Evolutionary conservation across 1,140 invertebrate species (phyloP).

Genomic region (Apolygus lucorum): DNA sequence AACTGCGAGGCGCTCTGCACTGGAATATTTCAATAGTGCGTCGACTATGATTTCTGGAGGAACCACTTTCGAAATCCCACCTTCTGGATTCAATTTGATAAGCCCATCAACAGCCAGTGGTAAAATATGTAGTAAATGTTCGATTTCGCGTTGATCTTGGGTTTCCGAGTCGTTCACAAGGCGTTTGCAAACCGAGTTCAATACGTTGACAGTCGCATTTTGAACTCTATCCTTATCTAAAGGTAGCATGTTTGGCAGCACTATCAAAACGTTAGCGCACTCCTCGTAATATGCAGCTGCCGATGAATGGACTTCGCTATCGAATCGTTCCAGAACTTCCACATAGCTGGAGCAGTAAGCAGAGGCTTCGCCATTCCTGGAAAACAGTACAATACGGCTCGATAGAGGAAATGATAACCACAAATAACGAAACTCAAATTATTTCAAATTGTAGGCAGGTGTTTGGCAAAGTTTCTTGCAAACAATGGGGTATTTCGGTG

Average conservation of each 20-base stretch:
- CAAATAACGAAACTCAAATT: too few species aligned
- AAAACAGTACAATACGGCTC: too few species aligned
- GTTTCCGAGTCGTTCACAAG: neutral
- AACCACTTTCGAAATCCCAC: constrained; percentile 6
- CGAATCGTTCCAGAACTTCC: too few species aligned
- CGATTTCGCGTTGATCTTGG: neutral
- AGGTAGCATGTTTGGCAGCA: constrained; percentile 25
- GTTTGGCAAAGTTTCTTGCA: too few species aligned
- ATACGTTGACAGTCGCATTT: neutral
- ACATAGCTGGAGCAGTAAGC: too few species aligned
- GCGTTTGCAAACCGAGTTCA: neutral
- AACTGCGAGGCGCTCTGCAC: neutral
- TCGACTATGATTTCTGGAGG: constrained; percentile 18
- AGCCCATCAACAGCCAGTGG: constrained; percentile 13
- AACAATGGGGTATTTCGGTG: too few species aligned
- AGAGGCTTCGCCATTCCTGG: too few species aligned
- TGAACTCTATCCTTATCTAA: constrained; percentile 20
- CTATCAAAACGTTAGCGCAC: neutral
- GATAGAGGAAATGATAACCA: too few species aligned
- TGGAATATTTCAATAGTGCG: constrained; percentile 1
- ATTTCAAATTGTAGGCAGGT: too few species aligned
- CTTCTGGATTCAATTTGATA: constrained; percentile 19
- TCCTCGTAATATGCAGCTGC: too few species aligned
- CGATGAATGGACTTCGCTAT: too few species aligned
- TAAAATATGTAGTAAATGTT: neutral